A percentile compares a stretch with the other conserved stretches of the same genome.
phyloP scores from a whole-genome alignment of 1,140 invertebrate species.

The Drosophila nigrodunni region DNA sequence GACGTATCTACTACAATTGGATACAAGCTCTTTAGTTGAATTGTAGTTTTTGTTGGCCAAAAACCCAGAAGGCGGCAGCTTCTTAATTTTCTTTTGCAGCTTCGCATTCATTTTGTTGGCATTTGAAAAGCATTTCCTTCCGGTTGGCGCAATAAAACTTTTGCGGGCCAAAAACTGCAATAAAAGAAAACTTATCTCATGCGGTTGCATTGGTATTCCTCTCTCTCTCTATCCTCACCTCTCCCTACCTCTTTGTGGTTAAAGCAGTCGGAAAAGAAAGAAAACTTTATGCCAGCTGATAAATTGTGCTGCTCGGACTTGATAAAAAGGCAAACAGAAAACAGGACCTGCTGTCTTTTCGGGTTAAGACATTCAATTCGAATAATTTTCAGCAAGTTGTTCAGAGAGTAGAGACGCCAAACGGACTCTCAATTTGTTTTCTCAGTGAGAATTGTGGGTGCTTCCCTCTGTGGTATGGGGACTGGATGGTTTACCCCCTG shows the following conservation, averaged over 20 bases:
- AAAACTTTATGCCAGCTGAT: constrained; percentile 79
- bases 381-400: constrained; percentile 65
- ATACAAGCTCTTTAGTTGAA: constrained; percentile 65
- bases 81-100: constrained; percentile 62
- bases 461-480: neutral
- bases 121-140: constrained; percentile 65
- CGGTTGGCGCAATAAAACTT: constrained; percentile 76
- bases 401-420: constrained; percentile 13
- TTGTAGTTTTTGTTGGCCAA: constrained; percentile 33
- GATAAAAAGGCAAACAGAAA: constrained; percentile 67
- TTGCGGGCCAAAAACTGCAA: constrained; percentile 66
- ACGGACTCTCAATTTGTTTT: constrained; percentile 47
- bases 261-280: constrained; percentile 38
- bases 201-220: constrained; percentile 7
- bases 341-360: constrained; percentile 10
- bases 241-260: constrained; percentile 1
- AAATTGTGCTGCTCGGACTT: constrained; percentile 74
- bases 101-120: constrained; percentile 62
- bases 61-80: constrained; percentile 35
- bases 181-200: constrained; percentile 79
- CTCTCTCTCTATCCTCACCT: neutral
- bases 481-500: constrained; percentile 1
- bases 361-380: constrained; percentile 76
- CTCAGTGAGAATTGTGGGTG: constrained; percentile 3
- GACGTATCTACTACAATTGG: constrained; percentile 64